Percentiles rank a stretch among this genome's conserved stretches.
Conservation (phyloP, 1,140 invertebrate genomes). For the Cherax destructor region DNA sequence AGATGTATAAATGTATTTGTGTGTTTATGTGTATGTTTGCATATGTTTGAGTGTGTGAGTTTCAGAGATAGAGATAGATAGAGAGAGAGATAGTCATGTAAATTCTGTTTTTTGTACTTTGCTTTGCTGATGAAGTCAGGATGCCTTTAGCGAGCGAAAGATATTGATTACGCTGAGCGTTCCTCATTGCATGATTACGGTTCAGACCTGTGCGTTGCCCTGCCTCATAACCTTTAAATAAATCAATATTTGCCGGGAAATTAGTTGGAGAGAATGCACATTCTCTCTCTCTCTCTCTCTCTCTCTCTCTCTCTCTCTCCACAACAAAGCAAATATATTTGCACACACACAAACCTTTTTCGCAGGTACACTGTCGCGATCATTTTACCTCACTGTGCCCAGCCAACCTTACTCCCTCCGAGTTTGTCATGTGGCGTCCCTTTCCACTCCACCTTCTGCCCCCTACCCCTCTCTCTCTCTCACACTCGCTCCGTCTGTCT, state of each 20-base stretch:
- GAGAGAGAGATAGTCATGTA: too few species aligned
- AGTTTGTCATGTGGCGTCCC: background rate
- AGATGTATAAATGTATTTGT: background rate
- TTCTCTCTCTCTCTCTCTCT: background rate
- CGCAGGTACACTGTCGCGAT: too few species aligned
- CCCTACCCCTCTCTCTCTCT: background rate
- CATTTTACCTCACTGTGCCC: too few species aligned
- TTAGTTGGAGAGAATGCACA: background rate
- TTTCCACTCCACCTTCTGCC: background rate
- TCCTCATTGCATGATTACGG: background rate
- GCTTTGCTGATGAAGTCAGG: background rate
- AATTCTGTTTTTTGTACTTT: background rate
- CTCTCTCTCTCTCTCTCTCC: background rate
- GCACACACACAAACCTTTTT: too few species aligned
- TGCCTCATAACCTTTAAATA: background rate
- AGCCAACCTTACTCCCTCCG: background rate
- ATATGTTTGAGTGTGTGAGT: too few species aligned
- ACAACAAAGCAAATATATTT: too few species aligned
- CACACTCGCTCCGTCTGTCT: background rate
- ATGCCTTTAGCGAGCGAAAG: background rate
- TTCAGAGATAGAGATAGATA: too few species aligned
- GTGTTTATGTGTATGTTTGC: background rate
- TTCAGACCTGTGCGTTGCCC: background rate
- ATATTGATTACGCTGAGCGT: background rate
- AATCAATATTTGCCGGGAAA: background rate